Conservation (phyloP, 2,888 invertebrate genomes). For the Protonemura montana region DNA sequence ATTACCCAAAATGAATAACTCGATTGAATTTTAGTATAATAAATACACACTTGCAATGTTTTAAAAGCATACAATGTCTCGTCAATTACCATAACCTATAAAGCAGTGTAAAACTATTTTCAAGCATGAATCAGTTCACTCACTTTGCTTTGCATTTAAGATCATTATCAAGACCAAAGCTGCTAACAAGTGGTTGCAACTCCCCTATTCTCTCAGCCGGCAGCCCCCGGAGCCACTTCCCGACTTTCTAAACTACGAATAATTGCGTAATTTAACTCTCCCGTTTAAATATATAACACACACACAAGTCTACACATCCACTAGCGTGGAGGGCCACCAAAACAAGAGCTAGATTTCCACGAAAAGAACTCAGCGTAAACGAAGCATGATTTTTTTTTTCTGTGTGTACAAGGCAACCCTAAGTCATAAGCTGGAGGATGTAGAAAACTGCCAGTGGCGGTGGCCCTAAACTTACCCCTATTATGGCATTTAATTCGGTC, state of each 20-base stretch:
- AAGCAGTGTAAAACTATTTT: not conserved
- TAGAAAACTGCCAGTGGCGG: not conserved
- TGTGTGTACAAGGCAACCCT: not conserved
- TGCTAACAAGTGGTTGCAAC: constrained; percentile 12
- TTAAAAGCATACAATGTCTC: not conserved
- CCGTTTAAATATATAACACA: not conserved
- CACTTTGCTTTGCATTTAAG: not conserved
- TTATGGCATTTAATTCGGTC: constrained; percentile 95
- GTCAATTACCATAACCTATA: not conserved
- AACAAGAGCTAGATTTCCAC: constrained; percentile 2
- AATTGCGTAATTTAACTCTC: not conserved
- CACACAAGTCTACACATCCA: not conserved
- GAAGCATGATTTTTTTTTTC: not conserved
- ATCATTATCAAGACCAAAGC: not conserved
- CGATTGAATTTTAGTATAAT: not conserved
- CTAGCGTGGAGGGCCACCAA: not conserved
- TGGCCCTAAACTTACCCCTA: constrained; percentile 80
- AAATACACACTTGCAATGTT: not conserved
- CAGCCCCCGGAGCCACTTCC: not conserved
- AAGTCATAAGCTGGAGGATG: not conserved
- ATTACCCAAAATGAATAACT: not conserved
- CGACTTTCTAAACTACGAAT: not conserved
- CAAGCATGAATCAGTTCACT: constrained; percentile 7
- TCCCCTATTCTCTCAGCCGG: not conserved
- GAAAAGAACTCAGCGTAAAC: not conserved